These are phyloP conservation scores for Bos javanicus DNA, from an alignment of 2,113 vertebrate species.

Conservation along the genomic window DNA sequence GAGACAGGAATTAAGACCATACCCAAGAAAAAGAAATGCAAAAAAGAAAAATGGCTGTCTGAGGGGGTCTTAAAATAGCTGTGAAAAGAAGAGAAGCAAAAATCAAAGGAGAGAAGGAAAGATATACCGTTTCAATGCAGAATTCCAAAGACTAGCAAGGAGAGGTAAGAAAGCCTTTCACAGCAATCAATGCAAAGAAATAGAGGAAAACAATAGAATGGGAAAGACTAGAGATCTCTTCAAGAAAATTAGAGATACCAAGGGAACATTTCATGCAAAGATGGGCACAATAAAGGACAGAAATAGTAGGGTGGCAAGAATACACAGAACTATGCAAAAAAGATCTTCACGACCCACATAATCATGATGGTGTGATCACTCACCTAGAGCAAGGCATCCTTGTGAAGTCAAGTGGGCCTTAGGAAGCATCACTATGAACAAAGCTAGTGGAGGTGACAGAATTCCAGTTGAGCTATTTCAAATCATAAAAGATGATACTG, in stretches of 20 bases:
- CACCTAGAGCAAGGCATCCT: background rate
- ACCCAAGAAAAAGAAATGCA: background rate
- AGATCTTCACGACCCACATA: background rate
- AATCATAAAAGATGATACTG: too few species aligned
- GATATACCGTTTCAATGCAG: background rate
- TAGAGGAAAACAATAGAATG: background rate
- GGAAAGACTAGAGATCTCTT: background rate
- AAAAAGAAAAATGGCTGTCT: background rate
- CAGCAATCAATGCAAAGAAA: fast-evolving
- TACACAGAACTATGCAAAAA: background rate
- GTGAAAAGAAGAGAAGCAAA: background rate
- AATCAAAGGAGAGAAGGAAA: background rate
- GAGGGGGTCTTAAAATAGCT: background rate
- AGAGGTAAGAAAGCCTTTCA: background rate
- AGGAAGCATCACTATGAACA: background rate
- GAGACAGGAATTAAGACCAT: background rate
- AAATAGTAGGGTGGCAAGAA: background rate
- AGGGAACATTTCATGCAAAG: background rate
- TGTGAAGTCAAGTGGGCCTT: background rate
- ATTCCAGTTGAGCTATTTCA: too few species aligned
- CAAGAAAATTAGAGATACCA: background rate
- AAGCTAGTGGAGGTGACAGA: background rate
- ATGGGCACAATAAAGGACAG: background rate
- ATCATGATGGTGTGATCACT: background rate
- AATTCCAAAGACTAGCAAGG: background rate